Percentiles rank a stretch among this genome's conserved stretches.
These are phyloP conservation scores for Onychomys torridus DNA, from an alignment of 2,797 vertebrate species.

Conservation along the genomic window DNA sequence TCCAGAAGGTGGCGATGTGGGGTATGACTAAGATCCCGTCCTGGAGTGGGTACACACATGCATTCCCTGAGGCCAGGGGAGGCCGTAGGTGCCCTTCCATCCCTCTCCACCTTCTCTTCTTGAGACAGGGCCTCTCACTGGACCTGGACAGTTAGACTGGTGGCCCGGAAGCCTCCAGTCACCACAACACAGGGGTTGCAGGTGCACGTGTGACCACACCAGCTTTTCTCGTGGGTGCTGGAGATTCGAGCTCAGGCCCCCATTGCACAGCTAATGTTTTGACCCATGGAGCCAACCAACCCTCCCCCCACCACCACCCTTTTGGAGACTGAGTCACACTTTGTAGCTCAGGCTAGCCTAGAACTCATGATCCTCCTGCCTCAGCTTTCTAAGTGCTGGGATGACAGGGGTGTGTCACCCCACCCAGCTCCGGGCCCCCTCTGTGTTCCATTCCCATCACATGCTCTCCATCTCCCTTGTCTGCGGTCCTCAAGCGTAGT, in stretches of 20 bases:
- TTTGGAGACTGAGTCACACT: not conserved
- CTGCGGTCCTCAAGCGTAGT: not conserved
- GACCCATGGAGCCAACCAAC: too few species aligned
- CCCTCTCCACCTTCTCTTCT: not conserved
- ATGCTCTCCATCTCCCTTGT: too few species aligned
- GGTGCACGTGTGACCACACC: not conserved
- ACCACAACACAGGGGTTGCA: too few species aligned
- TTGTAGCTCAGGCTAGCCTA: not conserved
- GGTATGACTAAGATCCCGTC: not conserved
- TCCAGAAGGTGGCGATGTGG: not conserved
- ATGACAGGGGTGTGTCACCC: not conserved
- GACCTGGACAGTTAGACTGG: not conserved
- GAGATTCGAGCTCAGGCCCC: not conserved
- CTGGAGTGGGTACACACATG: fast-evolving
- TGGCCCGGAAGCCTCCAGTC: too few species aligned
- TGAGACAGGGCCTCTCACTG: not conserved
- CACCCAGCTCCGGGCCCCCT: not conserved
- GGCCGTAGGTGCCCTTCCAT: not conserved
- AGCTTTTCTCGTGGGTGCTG: not conserved
- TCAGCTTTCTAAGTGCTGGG: not conserved
- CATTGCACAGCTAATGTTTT: not conserved
- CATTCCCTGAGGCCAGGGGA: not conserved
- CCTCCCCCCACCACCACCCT: too few species aligned
- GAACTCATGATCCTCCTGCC: not conserved
- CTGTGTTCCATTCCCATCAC: not conserved